A percentile compares a stretch with the other conserved stretches of the same genome.
phyloP scores from a whole-genome alignment of 2,888 invertebrate genomes.

The Eilema caniola region DNA sequence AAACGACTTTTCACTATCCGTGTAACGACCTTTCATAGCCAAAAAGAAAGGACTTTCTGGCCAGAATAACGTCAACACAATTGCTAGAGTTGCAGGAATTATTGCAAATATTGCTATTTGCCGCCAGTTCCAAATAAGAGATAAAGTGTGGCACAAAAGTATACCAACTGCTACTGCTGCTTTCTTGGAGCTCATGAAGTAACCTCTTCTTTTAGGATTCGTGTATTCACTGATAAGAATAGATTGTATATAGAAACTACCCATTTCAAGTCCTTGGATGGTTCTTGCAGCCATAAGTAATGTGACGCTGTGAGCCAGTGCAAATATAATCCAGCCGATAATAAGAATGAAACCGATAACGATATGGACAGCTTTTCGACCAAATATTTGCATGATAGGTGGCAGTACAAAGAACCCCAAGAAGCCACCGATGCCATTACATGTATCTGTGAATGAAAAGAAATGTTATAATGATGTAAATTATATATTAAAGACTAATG shows the following conservation, averaged over 20 bases:
- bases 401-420: background rate
- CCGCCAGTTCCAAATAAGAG: constrained; percentile 51
- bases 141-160: constrained; percentile 5
- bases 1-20: constrained; percentile 2
- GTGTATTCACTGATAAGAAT: constrained; percentile 3
- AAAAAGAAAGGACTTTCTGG: constrained; percentile 9
- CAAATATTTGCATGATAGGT: constrained; percentile 7
- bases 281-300: constrained; percentile 47
- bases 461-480: background rate
- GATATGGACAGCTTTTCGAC: background rate
- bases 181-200: constrained; percentile 8
- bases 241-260: background rate
- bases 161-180: background rate
- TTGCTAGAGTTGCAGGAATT: background rate
- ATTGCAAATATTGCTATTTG: constrained; percentile 40
- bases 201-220: constrained; percentile 8
- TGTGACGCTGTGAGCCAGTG: constrained; percentile 48
- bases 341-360: constrained; percentile 12
- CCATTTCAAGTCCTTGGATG: background rate
- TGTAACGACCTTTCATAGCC: constrained; percentile 13
- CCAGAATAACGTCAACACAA: background rate
- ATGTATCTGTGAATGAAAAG: background rate
- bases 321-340: constrained; percentile 57
- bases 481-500: too few relatives aligned
- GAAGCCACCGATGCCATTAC: constrained; percentile 41